Evolutionary conservation across 2,888 invertebrate genomes (phyloP), one percentile per base, ranked within the genome.

Genomic region (Cryptus armator): DNA sequence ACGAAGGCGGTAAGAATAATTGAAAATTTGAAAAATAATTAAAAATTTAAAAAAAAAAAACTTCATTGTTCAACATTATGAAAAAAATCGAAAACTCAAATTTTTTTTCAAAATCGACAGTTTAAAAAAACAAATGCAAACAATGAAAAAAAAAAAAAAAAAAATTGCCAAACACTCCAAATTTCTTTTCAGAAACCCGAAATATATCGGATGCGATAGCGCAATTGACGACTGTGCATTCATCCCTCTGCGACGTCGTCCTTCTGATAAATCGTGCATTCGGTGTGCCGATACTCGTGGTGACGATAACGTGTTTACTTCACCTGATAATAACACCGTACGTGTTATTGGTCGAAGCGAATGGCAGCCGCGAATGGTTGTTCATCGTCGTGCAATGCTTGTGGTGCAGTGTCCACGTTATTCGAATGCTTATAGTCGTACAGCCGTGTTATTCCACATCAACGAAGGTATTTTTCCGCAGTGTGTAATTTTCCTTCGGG

Each of bases 261-360:
- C 92, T 94, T 14, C 91, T 94, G 2, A 92, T 95, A 3, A 95
- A 95, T 88, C 93, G 92, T 81, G 95, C 95, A 90, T 95, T 95
- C 87, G 95, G 95, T 0, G 88, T 95, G 0, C 95, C 95, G 0
- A 94, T 96, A 56, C 90, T 96, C 6, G 94, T 95, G 4, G 94
- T 95, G 16, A 94, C 95, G 51, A 94, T 95, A 62, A 95, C 95
- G 0, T 95, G 95, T 46, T 90, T 96, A 51, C 93, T 96, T 82
- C 96, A 96, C 85, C 93, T 96, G 3, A 95, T 96, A 19, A 95
- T 96, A 24, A 96, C 96, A 0, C 95, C 96, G 0, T 96, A 96
- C 91, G 95, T 95, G 90, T 90, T 96, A 24, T 95, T 96, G 84
- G 94, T 95, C 93, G 95, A 95, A 87, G 94, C 95, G 7, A 94